Evolutionary conservation across 1,140 invertebrate genomes (phyloP).

Genomic region (Aphelenchoides fujianensis): DNA sequence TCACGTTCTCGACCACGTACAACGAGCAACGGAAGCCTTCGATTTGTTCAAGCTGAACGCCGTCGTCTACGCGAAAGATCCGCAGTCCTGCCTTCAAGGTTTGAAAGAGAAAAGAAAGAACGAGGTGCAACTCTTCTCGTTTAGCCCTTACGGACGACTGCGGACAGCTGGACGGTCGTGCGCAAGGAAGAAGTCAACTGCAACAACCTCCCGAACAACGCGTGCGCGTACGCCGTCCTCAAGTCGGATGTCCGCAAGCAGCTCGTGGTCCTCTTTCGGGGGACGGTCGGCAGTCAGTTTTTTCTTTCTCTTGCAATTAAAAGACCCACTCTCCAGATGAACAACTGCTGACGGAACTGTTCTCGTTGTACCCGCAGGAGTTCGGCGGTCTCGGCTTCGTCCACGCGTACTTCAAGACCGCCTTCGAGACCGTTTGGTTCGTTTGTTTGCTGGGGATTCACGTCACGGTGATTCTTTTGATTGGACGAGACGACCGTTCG

Average conservation of each 20-base stretch:
- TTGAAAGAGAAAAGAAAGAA: no score
- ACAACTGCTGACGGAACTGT: background rate
- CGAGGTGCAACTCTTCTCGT: no score
- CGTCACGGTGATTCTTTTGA: no score
- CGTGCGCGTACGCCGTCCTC: background rate
- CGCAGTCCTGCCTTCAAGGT: background rate
- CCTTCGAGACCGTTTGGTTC: constrained; percentile 36
- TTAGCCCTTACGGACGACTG: no score
- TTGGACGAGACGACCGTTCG: no score
- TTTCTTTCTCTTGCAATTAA: background rate
- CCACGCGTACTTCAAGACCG: constrained; percentile 35
- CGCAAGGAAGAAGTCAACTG: background rate
- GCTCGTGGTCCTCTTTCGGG: background rate
- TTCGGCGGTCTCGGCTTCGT: constrained; percentile 32
- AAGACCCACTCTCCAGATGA: no score
- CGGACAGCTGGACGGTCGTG: background rate
- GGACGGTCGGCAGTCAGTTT: constrained; percentile 3
- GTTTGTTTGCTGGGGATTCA: constrained; percentile 10
- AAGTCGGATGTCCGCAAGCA: constrained; percentile 4
- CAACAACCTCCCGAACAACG: background rate
- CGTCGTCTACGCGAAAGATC: background rate
- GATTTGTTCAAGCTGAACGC: constrained; percentile 1
- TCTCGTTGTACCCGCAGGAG: constrained; percentile 3
- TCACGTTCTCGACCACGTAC: background rate
- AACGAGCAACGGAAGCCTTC: background rate